These are phyloP conservation scores for Papio anubis DNA, from an alignment of 2,113 vertebrate species.

Conservation along the genomic window DNA sequence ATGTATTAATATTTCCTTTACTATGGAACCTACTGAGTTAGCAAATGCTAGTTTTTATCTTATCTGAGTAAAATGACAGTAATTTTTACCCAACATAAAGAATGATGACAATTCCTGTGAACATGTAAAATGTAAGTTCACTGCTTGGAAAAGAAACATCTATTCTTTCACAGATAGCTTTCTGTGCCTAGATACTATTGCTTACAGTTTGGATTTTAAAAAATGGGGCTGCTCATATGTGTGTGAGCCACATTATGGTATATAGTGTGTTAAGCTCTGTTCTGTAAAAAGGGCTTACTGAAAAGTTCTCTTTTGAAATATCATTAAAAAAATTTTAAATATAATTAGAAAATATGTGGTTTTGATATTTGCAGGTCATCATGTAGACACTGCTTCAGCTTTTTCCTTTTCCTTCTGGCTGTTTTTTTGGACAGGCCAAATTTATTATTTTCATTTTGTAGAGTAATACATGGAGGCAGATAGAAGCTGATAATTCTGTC, in stretches of 20 bases:
- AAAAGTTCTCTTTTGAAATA: background rate
- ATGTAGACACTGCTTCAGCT: background rate
- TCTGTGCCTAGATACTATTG: background rate
- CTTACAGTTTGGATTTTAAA: background rate
- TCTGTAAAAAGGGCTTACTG: background rate
- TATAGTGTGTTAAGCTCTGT: background rate
- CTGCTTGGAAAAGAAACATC: background rate
- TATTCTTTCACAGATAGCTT: background rate
- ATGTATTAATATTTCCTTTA: slow-evolving; percentile 44
- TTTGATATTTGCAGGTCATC: background rate
- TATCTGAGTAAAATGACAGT: slow-evolving; percentile 55
- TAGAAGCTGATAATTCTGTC: background rate
- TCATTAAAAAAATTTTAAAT: background rate
- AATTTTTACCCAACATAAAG: slow-evolving; percentile 51
- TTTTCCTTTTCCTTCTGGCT: background rate
- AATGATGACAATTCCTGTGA: slow-evolving; percentile 57
- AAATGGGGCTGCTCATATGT: background rate
- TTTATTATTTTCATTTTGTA: slow-evolving; percentile 7
- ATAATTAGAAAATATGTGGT: background rate
- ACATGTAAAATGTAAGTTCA: background rate
- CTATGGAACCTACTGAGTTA: slow-evolving; percentile 46
- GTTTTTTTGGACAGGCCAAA: background rate
- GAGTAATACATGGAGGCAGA: background rate
- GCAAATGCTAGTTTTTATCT: slow-evolving; percentile 62
- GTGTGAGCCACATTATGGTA: background rate